Evolutionary conservation across 1,140 invertebrate genomes (phyloP).

Genomic region (Coelopa frigida): DNA sequence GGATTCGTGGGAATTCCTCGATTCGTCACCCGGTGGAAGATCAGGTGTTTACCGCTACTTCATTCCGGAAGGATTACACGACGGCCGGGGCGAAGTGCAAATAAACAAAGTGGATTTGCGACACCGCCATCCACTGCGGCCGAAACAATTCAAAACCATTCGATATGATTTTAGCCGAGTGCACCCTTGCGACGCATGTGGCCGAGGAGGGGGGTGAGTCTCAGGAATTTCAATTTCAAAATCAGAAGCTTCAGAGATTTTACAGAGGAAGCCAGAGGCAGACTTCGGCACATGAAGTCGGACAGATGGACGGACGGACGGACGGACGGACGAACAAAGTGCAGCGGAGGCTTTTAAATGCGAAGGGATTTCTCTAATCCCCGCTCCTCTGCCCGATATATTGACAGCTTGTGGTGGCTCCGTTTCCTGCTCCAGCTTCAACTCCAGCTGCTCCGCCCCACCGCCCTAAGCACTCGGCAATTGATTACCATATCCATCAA

Average conservation of each 20-base stretch:
- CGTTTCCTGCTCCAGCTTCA: neutral
- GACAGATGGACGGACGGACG: too few relatives aligned
- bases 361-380: too few relatives aligned
- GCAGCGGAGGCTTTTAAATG: too few relatives aligned
- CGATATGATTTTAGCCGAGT: neutral
- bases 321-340: too few relatives aligned
- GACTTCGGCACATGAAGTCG: too few relatives aligned
- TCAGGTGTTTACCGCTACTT: too few relatives aligned
- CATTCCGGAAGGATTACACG: too few relatives aligned
- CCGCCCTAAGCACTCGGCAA: conserved; percentile 8
- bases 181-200: too few relatives aligned
- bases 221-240: conserved; percentile 9
- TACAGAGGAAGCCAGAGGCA: too few relatives aligned
- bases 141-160: neutral
- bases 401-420: neutral
- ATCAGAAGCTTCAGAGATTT: too few relatives aligned
- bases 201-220: neutral
- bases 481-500: conserved; percentile 17
- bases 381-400: neutral
- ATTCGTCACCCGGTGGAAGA: too few relatives aligned
- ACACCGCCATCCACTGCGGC: neutral
- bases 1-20: too few relatives aligned
- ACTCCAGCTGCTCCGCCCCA: neutral
- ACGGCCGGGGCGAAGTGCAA: neutral
- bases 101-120: conserved; percentile 6